Conservation (phyloP, 2,888 invertebrate species). For the Atrina japonica region DNA sequence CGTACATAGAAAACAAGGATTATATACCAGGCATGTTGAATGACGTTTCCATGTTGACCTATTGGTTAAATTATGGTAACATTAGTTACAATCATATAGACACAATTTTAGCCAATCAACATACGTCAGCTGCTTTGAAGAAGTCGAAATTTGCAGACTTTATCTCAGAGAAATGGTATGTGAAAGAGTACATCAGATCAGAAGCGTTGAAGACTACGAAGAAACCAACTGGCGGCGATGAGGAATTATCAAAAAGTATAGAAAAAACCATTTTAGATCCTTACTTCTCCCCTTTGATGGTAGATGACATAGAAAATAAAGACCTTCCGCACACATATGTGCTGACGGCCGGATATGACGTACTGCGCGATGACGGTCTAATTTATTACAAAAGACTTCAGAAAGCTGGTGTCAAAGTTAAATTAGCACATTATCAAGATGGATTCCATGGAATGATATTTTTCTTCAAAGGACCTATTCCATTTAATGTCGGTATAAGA, state of each 20-base stretch:
- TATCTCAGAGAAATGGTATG: conserved; percentile 58
- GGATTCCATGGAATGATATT: conserved; percentile 71
- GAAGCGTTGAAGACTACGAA: conserved; percentile 53
- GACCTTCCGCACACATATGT: conserved; percentile 76
- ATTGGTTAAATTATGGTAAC: conserved; percentile 66
- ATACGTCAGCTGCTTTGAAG: conserved; percentile 62
- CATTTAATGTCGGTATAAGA: conserved; percentile 58
- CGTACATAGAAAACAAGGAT: conserved; percentile 66
- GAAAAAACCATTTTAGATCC: conserved; percentile 63
- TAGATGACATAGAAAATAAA: conserved; percentile 60
- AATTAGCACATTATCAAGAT: conserved; percentile 63
- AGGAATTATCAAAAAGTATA: conserved; percentile 51
- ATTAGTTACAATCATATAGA: conserved; percentile 62
- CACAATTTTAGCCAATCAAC: conserved; percentile 58
- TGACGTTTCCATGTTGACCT: conserved; percentile 62
- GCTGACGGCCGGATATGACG: conserved; percentile 79
- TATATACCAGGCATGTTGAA: conserved; percentile 63
- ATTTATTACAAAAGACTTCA: conserved; percentile 77
- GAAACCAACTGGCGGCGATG: conserved; percentile 59
- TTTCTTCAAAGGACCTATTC: conserved; percentile 65
- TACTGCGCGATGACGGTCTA: conserved; percentile 79
- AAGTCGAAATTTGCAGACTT: conserved; percentile 60
- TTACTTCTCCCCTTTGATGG: conserved; percentile 78
- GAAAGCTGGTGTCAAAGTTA: conserved; percentile 69
- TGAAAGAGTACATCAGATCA: conserved; percentile 61